Base-by-base conservation (phyloP, 2,113 vertebrate genomes). In the Aspidoscelis tigris region DNA sequence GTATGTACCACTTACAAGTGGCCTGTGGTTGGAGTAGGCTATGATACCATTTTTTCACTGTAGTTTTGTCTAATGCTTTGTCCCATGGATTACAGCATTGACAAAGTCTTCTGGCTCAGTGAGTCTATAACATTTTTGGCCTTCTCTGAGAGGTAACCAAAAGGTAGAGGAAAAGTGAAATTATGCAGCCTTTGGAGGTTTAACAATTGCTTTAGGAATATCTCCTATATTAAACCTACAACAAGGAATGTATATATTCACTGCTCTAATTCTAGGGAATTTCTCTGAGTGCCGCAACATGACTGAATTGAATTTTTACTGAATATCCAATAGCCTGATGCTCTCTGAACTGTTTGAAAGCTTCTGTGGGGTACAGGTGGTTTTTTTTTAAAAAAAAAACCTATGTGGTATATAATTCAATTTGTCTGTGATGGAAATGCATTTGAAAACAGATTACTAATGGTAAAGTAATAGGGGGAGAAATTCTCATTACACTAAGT, bases 381-480 rank as follows among this genome's bases (percentile, higher is more conserved):
- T 33, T 33, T 79, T 84, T 24, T 79, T 84, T n/a, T 84, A 73
- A 84, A 65, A 21, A 70, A 50, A 50, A 50, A 50, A 2, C 8
- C 58, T 61, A 64, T 39, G 41, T 41, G 47, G 24, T 72, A 8
- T 18, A 55, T 71, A 84, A 78, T 84, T 78, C 26, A 72, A 70
- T 78, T n/a, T 77, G n/a, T 72, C 72, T 73, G 26, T 61, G 24
- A 78, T 72, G 68, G 66, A 78, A 84, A 72, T 64, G 14, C 33
- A 16, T 78, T 78, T 84, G 76, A 72, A 61, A 78, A 43, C 68
- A 84, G 47, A 84, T 71, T 71, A 78, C 24, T n/a, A 84, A 65
- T 21, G n/a, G 69, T 73, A 73, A 73, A 33, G 58, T 61, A 73
- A 79, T 33, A 43, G 12, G 39, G 64, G 68, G 44, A 72, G 53